These are phyloP conservation scores for Sula dactylatra DNA, from an alignment of 2,113 vertebrate genomes.

Conservation along the genomic window DNA sequence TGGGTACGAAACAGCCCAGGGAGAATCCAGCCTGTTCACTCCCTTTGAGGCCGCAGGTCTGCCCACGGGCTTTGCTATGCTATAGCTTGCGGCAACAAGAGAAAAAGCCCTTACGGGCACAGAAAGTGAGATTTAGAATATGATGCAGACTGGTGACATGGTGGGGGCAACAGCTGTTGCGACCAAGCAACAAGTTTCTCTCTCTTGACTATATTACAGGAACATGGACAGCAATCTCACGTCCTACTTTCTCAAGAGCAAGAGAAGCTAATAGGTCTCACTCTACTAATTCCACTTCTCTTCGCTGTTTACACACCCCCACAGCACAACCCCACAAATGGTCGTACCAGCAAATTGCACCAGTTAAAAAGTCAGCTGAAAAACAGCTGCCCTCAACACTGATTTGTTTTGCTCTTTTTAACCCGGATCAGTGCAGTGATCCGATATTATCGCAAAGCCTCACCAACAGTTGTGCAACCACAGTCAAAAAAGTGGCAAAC, in stretches of 20 bases:
- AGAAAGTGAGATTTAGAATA: not conserved
- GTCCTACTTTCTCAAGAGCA: not conserved
- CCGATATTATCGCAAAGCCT: not conserved
- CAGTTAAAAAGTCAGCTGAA: not conserved
- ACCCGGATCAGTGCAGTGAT: not conserved
- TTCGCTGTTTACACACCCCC: fast-evolving
- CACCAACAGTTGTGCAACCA: not conserved
- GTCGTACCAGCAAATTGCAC: fast-evolving
- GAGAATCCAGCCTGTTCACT: fast-evolving
- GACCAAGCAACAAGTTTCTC: not conserved
- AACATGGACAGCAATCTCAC: fast-evolving
- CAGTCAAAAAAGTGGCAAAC: not conserved
- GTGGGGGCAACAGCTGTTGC: not conserved
- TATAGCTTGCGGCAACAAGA: fast-evolving
- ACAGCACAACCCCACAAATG: not conserved
- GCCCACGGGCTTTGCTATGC: not conserved
- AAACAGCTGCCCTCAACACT: not conserved
- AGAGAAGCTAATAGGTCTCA: not conserved
- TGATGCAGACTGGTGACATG: fast-evolving
- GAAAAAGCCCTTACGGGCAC: fast-evolving
- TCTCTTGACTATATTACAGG: not conserved
- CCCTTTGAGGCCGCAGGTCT: not conserved
- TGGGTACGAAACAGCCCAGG: not conserved
- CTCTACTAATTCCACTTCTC: not conserved
- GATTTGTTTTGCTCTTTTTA: not conserved